Base-by-base conservation (phyloP, 2,797 vertebrate species). In the Sebastes diploproa region DNA sequence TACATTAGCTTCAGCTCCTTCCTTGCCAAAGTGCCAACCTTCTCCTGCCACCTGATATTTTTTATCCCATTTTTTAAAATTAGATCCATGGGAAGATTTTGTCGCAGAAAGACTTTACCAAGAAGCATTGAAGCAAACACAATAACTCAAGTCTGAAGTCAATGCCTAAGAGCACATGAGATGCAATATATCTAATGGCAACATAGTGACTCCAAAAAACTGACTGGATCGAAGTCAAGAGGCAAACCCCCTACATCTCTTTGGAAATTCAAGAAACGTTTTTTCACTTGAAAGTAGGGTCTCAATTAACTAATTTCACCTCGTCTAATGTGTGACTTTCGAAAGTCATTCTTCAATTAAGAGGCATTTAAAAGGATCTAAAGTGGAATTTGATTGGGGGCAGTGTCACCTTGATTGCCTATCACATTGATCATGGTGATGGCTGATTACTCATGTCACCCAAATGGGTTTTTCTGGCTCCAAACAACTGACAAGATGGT, bases 381-480 rank as follows among this genome's bases (percentile, higher is more conserved):
- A 58, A 70, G 46, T 54, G 61, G 34, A 54, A 36, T 77, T 54
- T 71, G 59, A 84, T 68, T 42, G 11, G 42, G 23, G 20, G 54
- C 34, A 50, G 55, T 62, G 36, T 38, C 59, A 60, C 63, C 38
- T 79, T 75, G 58, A 79, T 80, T 52, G 38, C 5, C 27, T 4
- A 32, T 79, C 38, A 77, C 34, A 73, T 46, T 76, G 72, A 76
- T 86, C 58, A 64, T 9, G 4, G 9, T 23, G 50, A 77, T 63
- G 56, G 61, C 71, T 42, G 16, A 76, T 59, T 70, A 50, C 20
- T 77, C 13, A 1, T 3, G 6, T 62, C 27, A 56, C 6, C 2
- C 7, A 7, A 59, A 46, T 58, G 50, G n/a, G 11, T 30, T 63
- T 68, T 29, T 52, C 46, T 62, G 36, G 6, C 27, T 77, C 22